Base-by-base conservation (phyloP, 2,888 invertebrate species). In the Callyntrura sp. region DNA sequence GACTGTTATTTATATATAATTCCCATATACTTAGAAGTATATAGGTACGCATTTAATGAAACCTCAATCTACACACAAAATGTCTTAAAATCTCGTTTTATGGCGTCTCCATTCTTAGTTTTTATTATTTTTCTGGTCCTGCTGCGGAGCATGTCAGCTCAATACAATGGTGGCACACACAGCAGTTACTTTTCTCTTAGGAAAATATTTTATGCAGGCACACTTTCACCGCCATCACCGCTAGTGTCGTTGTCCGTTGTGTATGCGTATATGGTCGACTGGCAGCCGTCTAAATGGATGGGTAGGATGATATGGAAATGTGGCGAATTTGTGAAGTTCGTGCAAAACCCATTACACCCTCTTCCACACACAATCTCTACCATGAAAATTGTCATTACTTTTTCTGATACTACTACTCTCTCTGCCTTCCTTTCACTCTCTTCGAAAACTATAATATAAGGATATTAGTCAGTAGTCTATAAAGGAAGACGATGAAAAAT, bases 301-400 rank as follows among this genome's bases (percentile, higher is more conserved):
- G 51, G 6, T 55, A 8, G 45, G 14, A 55, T 51, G 35, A 35
- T 25, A 76, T 51, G 76, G 76, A 76, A 76, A 76, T 76, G 76
- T 76, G 76, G 76, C 51, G 51, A 76, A 25, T 76, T 76, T 55
- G 76, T 76, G 23, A 76, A 51, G 55, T 76, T 51, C 11, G 51
- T 51, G 51, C 25, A 76, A 76, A 73, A 76, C 51, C 76, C 55
- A 51, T 76, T 76, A 76, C 76, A 76, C 51, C 28, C 76, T 55
- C 76, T 76, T 55, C 25, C 73, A 76, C 76, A 73, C 48, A 12
- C 45, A 35, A 5, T 55, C 76, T 25, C 76, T 76, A 25, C n/a
- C 76, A 76, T 76, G 76, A 76, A 76, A 76, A 76, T 45, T 76
- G 48, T 48, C 76, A 76, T 76, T 76, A 48, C 76, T 51, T 76